phyloP scores from a whole-genome alignment of 2,113 vertebrate species.

The Caracal caracal region DNA sequence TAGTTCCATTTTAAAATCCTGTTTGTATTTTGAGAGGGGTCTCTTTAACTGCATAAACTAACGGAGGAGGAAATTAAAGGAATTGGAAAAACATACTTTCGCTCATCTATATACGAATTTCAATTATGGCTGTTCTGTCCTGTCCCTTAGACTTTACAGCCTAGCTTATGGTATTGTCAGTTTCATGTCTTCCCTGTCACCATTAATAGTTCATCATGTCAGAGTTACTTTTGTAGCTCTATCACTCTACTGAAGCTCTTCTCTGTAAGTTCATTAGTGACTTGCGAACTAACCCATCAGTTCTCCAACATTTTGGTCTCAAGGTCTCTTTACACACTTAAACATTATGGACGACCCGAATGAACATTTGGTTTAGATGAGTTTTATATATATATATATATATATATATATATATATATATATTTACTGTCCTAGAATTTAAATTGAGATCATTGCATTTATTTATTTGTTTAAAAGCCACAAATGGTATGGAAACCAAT shows the following conservation, averaged over 20 bases:
- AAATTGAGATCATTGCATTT: background rate
- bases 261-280: conserved; percentile 64
- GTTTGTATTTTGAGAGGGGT: background rate
- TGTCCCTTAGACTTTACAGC: background rate
- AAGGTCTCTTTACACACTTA: background rate
- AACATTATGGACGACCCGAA: background rate
- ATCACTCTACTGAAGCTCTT: background rate
- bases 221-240: background rate
- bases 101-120: background rate
- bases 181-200: background rate
- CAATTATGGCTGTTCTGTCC: background rate
- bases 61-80: background rate
- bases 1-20: background rate
- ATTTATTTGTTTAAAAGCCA: background rate
- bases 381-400: too few species aligned
- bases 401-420: too few species aligned
- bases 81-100: background rate
- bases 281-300: background rate
- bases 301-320: background rate
- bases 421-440: background rate
- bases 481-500: too few species aligned
- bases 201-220: background rate
- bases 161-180: background rate
- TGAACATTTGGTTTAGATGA: background rate
- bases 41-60: background rate